phyloP scores from a whole-genome alignment of 1,140 invertebrate genomes.

The Scaptodrosophila lebanonensis region DNA sequence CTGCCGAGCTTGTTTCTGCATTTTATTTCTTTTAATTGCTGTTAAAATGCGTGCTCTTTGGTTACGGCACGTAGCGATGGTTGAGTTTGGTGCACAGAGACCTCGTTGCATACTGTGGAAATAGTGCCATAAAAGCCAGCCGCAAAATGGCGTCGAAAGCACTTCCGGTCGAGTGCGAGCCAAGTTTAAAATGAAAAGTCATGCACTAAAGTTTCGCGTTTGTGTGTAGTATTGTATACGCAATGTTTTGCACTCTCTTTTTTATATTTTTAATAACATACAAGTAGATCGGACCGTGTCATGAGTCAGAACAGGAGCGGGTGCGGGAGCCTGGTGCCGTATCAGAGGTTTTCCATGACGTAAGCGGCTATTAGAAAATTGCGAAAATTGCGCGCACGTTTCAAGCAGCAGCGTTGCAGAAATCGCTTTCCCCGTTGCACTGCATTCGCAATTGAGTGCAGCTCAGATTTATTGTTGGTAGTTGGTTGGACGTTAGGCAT shows the following conservation, averaged over 20 bases:
- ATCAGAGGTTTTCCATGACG: slow-evolving; percentile 18
- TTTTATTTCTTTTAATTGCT: slow-evolving; percentile 28
- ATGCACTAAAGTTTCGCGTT: slow-evolving; percentile 26
- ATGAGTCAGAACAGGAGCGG: too few relatives aligned
- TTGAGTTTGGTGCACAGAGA: slow-evolving; percentile 10
- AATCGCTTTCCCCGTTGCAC: slow-evolving; percentile 15
- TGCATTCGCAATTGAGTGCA: slow-evolving; percentile 70
- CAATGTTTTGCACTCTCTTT: slow-evolving; percentile 46
- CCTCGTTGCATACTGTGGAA: slow-evolving; percentile 58
- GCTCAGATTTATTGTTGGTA: slow-evolving; percentile 41
- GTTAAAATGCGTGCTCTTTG: slow-evolving; percentile 58
- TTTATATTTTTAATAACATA: slow-evolving; percentile 48
- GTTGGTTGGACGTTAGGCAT: slow-evolving; percentile 70
- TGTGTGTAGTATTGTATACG: slow-evolving; percentile 51
- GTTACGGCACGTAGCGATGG: slow-evolving; percentile 47
- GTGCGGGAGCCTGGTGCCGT: not conserved
- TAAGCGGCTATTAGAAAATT: slow-evolving; percentile 72
- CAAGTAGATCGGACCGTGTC: too few relatives aligned
- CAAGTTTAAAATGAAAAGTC: slow-evolving; percentile 46
- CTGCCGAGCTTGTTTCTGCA: slow-evolving; percentile 10
- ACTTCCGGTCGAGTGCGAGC: slow-evolving; percentile 45
- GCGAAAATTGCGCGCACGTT: slow-evolving; percentile 72
- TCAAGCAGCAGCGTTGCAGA: not conserved
- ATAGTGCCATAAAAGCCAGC: slow-evolving; percentile 43
- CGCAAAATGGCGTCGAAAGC: slow-evolving; percentile 72